Evolutionary conservation across 2,888 invertebrate genomes (phyloP), one percentile per base, ranked within the genome.

Genomic region (Volucella zonaria): DNA sequence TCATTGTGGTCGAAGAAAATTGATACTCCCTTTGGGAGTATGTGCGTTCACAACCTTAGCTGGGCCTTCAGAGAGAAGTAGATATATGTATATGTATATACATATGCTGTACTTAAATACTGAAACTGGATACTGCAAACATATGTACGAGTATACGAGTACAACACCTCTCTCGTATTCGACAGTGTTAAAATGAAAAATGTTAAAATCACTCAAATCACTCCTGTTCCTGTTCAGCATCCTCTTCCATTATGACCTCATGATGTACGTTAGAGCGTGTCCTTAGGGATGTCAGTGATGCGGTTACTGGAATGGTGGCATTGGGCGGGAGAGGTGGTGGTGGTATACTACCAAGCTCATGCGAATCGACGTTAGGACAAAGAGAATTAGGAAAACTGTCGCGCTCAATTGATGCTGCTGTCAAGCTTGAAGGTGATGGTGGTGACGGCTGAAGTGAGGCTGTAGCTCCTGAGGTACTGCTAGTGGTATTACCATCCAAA

Each of bases 191-290:
- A 61, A 61, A 70, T 75, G 56, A 68, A 70, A 81, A 82, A 74
- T 82, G 58, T 56, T 38, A 68, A 86, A 77, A 82, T 80, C 74
- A 66, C 67, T 74, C 67, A 77, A 81, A 77, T 77, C 66, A 82
- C 68, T 86, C 86, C 76, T 86, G 87, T 79, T 89, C 88, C 71
- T 88, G 88, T 67, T 89, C 89, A 52, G 87, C 87, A 59, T 87
- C 87, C 76, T 89, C 89, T 86, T 89, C 88, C 68, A 89, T 87
- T 76, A 89, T 89, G 61, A 89, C 88, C 78, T 89, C 89, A 67
- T 89, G 89, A 70, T 88, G 88, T 62, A 88, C 79, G 58, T 82
- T 87, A 73, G 78, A 89, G 64, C 88, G 87, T 45, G 87, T 88
- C 74, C 77, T 89, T 0, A 77, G 58, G 56, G 89, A 87, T 14